Evolutionary conservation across 2,888 invertebrate genomes (phyloP).

Genomic region (Steinernema scapterisci): DNA sequence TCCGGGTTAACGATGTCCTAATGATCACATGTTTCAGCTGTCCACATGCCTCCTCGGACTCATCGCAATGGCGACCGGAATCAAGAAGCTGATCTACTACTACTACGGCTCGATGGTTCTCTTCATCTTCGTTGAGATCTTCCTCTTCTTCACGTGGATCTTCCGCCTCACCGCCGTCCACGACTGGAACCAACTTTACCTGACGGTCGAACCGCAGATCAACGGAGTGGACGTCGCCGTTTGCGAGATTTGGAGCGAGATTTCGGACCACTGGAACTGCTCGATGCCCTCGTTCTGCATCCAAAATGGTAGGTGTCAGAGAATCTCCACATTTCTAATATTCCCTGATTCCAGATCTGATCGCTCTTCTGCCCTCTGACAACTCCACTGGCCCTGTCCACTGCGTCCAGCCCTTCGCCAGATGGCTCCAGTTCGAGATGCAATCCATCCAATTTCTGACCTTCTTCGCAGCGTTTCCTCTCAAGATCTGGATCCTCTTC

Average conservation of each 20-base stretch:
- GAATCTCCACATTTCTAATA: too few relatives aligned
- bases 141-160: neutral
- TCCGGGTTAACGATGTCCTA: neutral
- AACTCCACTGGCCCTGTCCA: neutral
- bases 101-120: neutral
- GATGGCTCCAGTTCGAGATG: constrained; percentile 46
- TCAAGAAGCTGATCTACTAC: constrained; percentile 5
- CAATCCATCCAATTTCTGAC: constrained; percentile 46
- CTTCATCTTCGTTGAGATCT: neutral
- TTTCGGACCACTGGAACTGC: neutral
- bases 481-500: constrained; percentile 41
- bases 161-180: constrained; percentile 6
- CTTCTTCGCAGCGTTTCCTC: constrained; percentile 49
- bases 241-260: neutral
- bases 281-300: neutral
- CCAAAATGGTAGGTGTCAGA: too few relatives aligned
- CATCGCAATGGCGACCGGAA: neutral
- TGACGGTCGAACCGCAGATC: neutral
- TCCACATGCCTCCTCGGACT: neutral
- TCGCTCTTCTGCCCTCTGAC: too few relatives aligned
- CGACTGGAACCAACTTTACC: neutral
- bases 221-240: neutral
- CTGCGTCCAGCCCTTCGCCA: neutral
- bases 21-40: neutral
- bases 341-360: too few relatives aligned